Base-by-base conservation (phyloP, 2,888 invertebrate genomes). In the Dolichopus griseipennis region DNA sequence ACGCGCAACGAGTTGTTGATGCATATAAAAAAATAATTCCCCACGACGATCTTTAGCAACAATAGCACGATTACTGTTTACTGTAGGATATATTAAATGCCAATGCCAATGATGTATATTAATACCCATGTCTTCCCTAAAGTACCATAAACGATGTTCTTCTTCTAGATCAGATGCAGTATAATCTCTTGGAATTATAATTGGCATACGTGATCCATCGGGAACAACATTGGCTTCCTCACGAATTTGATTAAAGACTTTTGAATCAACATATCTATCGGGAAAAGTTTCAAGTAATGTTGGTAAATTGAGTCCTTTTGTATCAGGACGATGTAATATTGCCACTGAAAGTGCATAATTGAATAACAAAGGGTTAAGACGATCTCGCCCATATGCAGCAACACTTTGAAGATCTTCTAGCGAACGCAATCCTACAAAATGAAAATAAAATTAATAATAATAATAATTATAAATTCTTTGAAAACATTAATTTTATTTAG, bases 121-220 rank as follows among this genome's bases (percentile, higher is more conserved):
- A 62, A 83, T 72, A 5, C 80, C 80, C 69, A 82, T 71, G 70
- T 83, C 83, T 71, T 83, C 83, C 1, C 83, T 77, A 76, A 81
- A 83, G 71, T 83, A 83, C 92, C 92, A 92, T 78, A 92, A 90
- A 77, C 92, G 71, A 79, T 92, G 91, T 75, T 93, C 92, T 0
- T 86, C 87, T 74, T 92, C 90, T 2, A 83, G 72, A 70, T 87
- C 84, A 0, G 87, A 85, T 0, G 90, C 91, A 0, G 91, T 90
- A 78, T 88, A 91, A 81, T 90, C 88, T 62, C 75, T 72, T 2
- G 84, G 84, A 68, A 84, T 83, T 69, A 81, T 81, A 52, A 84
- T 80, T 2, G 83, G 83, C 68, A 90, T 89, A 77, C 90, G 85
- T 4, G 83, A 82, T 20, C 87, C 88, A 1, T 83, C 74, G 0